These are phyloP conservation scores for Rhinolophus ferrumequinum DNA, from an alignment of 2,113 vertebrate species.

Conservation along the genomic window DNA sequence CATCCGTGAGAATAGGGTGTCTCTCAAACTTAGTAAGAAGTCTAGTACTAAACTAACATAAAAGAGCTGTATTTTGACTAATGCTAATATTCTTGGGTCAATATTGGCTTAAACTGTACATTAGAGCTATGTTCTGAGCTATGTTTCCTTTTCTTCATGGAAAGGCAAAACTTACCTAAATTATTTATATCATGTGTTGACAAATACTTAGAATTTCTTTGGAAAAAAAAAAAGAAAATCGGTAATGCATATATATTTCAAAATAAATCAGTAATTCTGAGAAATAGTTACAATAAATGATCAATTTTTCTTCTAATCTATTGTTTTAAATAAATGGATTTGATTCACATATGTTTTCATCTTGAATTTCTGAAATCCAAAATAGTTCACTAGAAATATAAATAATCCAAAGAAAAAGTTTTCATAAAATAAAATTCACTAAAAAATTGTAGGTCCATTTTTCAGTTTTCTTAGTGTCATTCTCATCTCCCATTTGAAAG, in stretches of 20 bases:
- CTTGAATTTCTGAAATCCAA: background rate
- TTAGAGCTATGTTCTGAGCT: background rate
- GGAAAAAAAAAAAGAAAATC: background rate
- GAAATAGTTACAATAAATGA: background rate
- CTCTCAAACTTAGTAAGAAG: background rate
- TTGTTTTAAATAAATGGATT: background rate
- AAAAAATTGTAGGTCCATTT: background rate
- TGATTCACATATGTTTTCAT: background rate
- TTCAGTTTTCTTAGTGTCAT: background rate
- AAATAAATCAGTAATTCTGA: constrained; percentile 9
- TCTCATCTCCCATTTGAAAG: background rate
- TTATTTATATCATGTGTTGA: background rate
- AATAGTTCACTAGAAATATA: background rate
- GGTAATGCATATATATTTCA: background rate
- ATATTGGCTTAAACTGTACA: background rate
- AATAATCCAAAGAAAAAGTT: background rate
- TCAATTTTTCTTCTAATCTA: background rate
- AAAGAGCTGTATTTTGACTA: background rate
- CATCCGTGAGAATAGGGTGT: background rate
- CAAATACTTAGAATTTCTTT: background rate
- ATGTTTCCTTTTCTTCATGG: background rate
- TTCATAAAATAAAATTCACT: background rate
- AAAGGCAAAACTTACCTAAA: background rate
- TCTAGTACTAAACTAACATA: background rate
- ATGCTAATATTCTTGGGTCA: background rate